Base-by-base conservation (phyloP, 2,797 vertebrate genomes). In the Numenius phaeopus region DNA sequence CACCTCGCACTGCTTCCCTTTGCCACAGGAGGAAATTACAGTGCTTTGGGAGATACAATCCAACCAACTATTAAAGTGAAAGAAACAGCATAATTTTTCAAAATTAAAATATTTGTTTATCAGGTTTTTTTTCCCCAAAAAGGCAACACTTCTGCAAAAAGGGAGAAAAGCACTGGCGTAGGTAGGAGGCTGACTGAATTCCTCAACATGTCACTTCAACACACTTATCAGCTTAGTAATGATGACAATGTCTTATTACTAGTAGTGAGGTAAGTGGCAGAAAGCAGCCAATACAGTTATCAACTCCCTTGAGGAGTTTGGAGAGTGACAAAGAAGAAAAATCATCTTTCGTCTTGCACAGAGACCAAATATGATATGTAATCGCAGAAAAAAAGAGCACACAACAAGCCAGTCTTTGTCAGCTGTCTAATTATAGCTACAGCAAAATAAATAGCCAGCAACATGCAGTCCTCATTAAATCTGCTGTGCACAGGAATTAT, bases 261-360 rank as follows among this genome's bases (percentile, higher is more conserved):
- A 40, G n/a, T 54, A 93, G 39, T 96, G 94, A 96, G 87, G 97
- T 96, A 97, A 97, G 87, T 94, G 92, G 50, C 90, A 95, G 82
- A 96, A 94, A 82, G 65, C 90, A 92, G 95, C 72, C 94, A 96
- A 62, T 81, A 34, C 4, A 7, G 58, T 95, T 96, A 96, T 96
- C 95, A 91, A 72, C 70, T 97, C 94, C 87, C 89, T 92, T 58
- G 94, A 86, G 90, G 72, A 96, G 24, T 86, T 39, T 86, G 62
- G 58, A 88, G 72, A 90, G 87, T 61, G 72, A 96, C 83, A 92
- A 94, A 89, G 76, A 91, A 92, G 90, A 97, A 96, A 96, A 96
- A 88, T 92, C 37, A 44, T 95, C 67, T 87, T 95, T 95, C 5
- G 3, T 81, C 84, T 95, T 92, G 57, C 55, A 69, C 84, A 73